These are phyloP conservation scores for Heteropelma amictum DNA, from an alignment of 2,888 invertebrate species.

Conservation along the genomic window DNA sequence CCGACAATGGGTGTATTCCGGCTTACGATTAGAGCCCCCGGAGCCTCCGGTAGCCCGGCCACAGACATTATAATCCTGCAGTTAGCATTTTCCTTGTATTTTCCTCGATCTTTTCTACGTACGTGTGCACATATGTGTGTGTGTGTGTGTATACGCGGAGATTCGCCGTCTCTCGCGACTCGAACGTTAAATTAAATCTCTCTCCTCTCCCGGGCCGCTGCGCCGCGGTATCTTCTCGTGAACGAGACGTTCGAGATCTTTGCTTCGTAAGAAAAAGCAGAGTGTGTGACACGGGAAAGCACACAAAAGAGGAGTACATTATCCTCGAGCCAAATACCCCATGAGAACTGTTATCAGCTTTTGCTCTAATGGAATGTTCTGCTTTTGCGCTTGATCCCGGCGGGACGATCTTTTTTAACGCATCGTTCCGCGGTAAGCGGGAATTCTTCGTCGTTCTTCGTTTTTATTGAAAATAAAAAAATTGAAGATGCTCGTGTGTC, in stretches of 20 bases:
- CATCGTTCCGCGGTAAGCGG: not conserved
- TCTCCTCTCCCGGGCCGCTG: slow-evolving; percentile 35
- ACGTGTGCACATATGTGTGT: not conserved
- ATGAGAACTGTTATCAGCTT: slow-evolving; percentile 52
- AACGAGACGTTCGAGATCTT: slow-evolving; percentile 57
- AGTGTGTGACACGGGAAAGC: no score
- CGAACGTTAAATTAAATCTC: slow-evolving; percentile 63
- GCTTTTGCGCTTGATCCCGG: slow-evolving; percentile 6
- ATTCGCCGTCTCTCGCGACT: no score
- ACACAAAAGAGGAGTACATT: slow-evolving; percentile 30
- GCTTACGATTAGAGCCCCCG: slow-evolving; percentile 3
- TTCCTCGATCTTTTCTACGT: no score
- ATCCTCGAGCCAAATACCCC: slow-evolving; percentile 44
- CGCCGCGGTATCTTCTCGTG: slow-evolving; percentile 50
- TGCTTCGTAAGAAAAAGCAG: not conserved
- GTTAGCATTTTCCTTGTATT: not conserved
- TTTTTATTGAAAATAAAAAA: no score
- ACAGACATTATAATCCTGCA: not conserved
- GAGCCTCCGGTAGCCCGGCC: not conserved
- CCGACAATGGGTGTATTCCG: slow-evolving; percentile 11
- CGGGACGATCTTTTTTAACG: slow-evolving; percentile 8
- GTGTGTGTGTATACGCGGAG: not conserved
- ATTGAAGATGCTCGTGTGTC: no score
- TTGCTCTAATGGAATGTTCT: slow-evolving; percentile 53
- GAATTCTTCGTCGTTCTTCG: not conserved